Evolutionary conservation across 1,140 invertebrate genomes (phyloP).

Genomic region (Hypothenemus hampei): DNA sequence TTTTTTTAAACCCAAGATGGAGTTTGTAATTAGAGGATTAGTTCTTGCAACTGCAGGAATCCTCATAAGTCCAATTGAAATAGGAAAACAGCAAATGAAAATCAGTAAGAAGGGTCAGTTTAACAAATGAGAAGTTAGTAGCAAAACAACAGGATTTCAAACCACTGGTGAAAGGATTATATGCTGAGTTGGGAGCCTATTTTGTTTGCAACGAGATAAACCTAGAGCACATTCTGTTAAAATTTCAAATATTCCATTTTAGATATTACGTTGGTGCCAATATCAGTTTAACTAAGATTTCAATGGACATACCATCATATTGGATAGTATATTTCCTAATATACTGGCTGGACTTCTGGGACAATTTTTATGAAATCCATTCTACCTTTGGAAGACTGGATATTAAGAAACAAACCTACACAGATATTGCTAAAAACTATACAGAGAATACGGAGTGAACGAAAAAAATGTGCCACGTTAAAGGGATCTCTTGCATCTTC

Average conservation of each 20-base stretch:
- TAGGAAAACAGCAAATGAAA: slow-evolving; percentile 81
- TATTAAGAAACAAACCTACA: slow-evolving; percentile 43
- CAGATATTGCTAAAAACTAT: slow-evolving; percentile 16
- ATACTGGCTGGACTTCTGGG: slow-evolving; percentile 69
- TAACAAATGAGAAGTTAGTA: slow-evolving; percentile 47
- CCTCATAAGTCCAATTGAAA: slow-evolving; percentile 72
- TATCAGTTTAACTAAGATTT: slow-evolving; percentile 45
- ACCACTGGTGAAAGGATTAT: slow-evolving; percentile 81
- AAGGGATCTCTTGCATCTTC: slow-evolving; percentile 16
- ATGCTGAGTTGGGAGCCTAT: slow-evolving; percentile 66
- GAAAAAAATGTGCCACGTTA: too few relatives aligned
- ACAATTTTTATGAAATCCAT: slow-evolving; percentile 69
- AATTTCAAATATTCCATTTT: background rate
- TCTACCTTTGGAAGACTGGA: slow-evolving; percentile 85
- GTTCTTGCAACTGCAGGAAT: slow-evolving; percentile 36
- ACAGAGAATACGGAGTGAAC: slow-evolving; percentile 24
- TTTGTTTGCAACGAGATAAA: slow-evolving; percentile 49
- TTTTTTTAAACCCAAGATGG: slow-evolving; percentile 25
- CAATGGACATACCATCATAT: slow-evolving; percentile 62
- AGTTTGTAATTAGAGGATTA: slow-evolving; percentile 39
- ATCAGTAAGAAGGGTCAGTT: slow-evolving; percentile 58
- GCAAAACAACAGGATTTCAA: slow-evolving; percentile 53
- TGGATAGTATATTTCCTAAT: slow-evolving; percentile 62
- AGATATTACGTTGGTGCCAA: background rate
- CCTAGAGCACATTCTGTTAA: slow-evolving; percentile 30